phyloP scores from a whole-genome alignment of 2,113 vertebrate species.

The Cynopterus brachyotis region DNA sequence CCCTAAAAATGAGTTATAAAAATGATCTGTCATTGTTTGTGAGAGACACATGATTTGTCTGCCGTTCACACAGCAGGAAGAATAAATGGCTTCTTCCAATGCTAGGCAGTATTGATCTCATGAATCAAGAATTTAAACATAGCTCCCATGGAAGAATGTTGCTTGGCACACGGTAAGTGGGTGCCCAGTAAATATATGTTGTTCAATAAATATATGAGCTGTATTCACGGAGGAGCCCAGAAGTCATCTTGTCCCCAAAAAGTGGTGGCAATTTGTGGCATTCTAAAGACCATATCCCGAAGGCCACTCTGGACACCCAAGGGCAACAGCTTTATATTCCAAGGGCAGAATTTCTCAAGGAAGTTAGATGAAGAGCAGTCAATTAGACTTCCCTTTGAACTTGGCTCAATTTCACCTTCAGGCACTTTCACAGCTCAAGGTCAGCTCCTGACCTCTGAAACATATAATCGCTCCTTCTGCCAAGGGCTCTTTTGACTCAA shows the following conservation, averaged over 20 bases:
- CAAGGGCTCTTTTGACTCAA: constrained; percentile 19
- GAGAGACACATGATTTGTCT: constrained; percentile 9
- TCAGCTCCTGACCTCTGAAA: constrained; percentile 41
- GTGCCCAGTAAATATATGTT: neutral
- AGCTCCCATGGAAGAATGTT: neutral
- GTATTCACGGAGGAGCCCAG: neutral
- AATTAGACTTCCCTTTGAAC: constrained; percentile 55
- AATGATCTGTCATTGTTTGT: neutral
- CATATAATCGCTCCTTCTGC: neutral
- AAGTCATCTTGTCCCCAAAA: neutral
- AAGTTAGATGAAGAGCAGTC: neutral
- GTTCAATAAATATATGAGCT: neutral
- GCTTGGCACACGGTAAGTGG: neutral
- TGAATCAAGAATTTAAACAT: neutral
- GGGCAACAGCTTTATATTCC: neutral
- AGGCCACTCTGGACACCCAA: neutral
- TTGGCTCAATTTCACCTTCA: constrained; percentile 50
- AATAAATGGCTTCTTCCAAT: rapidly evolving
- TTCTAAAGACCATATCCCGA: neutral
- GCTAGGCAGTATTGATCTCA: neutral
- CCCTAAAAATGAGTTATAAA: neutral
- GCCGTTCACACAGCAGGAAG: neutral
- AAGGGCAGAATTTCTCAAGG: neutral
- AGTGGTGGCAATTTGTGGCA: neutral
- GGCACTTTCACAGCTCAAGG: constrained; percentile 45